These are phyloP conservation scores for Semotilus atromaculatus DNA, from an alignment of 2,797 vertebrate genomes.

Conservation along the genomic window DNA sequence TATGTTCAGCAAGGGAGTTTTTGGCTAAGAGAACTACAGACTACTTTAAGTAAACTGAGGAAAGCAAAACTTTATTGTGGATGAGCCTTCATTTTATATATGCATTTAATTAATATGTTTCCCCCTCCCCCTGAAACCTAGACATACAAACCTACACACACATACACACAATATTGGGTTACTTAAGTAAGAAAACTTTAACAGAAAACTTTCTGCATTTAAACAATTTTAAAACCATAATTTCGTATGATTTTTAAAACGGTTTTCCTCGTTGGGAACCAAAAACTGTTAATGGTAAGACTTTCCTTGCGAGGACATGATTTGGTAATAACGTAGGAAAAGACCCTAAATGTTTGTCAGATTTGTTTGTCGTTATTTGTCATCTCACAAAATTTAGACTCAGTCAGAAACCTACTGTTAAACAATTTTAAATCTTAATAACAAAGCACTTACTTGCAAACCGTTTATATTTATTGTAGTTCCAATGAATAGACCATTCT, in stretches of 20 bases:
- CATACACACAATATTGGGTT: too few relatives aligned
- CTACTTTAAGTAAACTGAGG: neutral
- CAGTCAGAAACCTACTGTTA: neutral
- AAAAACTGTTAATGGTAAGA: neutral
- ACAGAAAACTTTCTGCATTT: neutral
- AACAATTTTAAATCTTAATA: neutral
- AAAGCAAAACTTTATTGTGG: neutral
- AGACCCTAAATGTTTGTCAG: neutral
- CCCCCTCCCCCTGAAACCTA: too few relatives aligned
- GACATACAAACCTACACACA: too few relatives aligned
- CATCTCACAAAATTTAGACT: too few relatives aligned
- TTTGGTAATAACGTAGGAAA: neutral
- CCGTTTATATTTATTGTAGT: neutral
- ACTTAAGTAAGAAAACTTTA: too few relatives aligned
- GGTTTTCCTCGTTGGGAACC: neutral
- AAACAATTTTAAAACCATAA: neutral
- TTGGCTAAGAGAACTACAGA: neutral
- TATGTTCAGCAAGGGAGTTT: neutral
- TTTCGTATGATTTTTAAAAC: neutral
- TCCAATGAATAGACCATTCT: neutral
- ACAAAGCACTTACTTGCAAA: slow-evolving; percentile 13
- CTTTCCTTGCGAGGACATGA: neutral
- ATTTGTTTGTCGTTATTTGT: neutral
- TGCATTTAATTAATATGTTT: too few relatives aligned
- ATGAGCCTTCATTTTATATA: too few relatives aligned